Evolutionary conservation across 2,888 invertebrate genomes (phyloP), one percentile per base, ranked within the genome.

Genomic region (Zelleria hepariella): DNA sequence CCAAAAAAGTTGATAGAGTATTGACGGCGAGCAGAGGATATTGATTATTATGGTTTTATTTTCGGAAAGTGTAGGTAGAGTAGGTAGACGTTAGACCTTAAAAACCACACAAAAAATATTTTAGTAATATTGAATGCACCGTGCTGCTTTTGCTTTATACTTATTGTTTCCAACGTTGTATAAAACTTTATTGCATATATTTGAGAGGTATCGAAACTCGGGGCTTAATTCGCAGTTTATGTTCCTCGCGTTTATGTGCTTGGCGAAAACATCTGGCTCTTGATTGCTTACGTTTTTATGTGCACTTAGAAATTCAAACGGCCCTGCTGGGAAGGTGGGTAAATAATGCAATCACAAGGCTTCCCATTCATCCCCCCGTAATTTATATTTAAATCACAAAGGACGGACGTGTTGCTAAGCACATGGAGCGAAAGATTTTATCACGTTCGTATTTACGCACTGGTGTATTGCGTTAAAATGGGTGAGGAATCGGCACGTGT

Each of bases 281-380:
- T 84, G 84, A 83, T 86, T 84, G 82, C 79, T 80, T 75, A 77
- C 80, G 78, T 82, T 84, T 83, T 85, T 84, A 86, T 82, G 81
- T 74, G 80, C 80, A 81, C 82, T 83, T 80, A 77, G 77, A 75
- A 79, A 78, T 80, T 77, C 69, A 58, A 59, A 58, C 59, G 61
- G 65, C 68, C 62, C 59, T 62, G 63, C 71, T 65, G 65, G 67
- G 66, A 75, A 77, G 74, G 73, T 73, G 73, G 66, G 71, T 75
- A 74, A 60, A 63, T 64, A 65, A 65, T 78, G 73, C 77, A 80
- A 78, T 80, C 75, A 74, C 73, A 71, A 70, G 67, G 68, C 72
- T 52, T 23, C 58, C 70, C 74, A 72, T 76, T 78, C 78, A 77
- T 75, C 70, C 70, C 73, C 65, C 63, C 70, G 69, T 73, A 67